Conservation (phyloP, 2,888 invertebrate genomes). For the Graphium colonna region DNA sequence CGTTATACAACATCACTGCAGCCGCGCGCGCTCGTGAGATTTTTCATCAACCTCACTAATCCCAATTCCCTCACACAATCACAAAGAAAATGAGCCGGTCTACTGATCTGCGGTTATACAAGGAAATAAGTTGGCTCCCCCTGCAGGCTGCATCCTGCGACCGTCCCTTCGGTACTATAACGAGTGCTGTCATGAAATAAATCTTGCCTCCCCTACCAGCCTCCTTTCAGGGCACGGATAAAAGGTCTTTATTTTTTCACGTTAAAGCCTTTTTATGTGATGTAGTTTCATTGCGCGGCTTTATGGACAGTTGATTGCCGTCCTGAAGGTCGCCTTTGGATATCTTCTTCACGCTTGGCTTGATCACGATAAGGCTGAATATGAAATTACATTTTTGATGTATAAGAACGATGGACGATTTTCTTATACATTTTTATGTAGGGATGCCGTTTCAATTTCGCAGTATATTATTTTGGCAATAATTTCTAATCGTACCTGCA, state of each 20-base stretch:
- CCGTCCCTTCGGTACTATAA: constrained; percentile 71
- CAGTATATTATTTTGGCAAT: too few species aligned
- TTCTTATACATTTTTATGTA: too few species aligned
- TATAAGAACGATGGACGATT: too few species aligned
- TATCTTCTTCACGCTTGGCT: constrained; percentile 13
- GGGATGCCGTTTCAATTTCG: too few species aligned
- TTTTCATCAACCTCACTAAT: constrained; percentile 36
- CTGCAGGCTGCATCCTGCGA: constrained; percentile 62
- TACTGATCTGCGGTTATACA: constrained; percentile 63
- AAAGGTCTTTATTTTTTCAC: constrained; percentile 74
- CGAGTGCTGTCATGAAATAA: constrained; percentile 73
- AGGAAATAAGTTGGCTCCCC: constrained; percentile 42
- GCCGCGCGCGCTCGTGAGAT: constrained; percentile 9
- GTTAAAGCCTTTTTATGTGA: constrained; percentile 59
- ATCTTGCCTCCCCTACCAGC: constrained; percentile 71
- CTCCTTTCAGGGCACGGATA: constrained; percentile 65
- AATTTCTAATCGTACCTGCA: too few species aligned
- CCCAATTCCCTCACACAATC: constrained; percentile 63
- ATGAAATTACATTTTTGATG: background rate
- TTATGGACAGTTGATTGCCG: constrained; percentile 46
- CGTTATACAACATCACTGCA: too few species aligned
- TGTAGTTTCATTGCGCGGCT: constrained; percentile 64
- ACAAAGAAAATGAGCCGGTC: constrained; percentile 52
- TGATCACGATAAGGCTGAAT: background rate
- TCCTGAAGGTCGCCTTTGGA: constrained; percentile 10